These are phyloP conservation scores for Drosophila siamana DNA, from an alignment of 2,888 invertebrate species.

Conservation along the genomic window DNA sequence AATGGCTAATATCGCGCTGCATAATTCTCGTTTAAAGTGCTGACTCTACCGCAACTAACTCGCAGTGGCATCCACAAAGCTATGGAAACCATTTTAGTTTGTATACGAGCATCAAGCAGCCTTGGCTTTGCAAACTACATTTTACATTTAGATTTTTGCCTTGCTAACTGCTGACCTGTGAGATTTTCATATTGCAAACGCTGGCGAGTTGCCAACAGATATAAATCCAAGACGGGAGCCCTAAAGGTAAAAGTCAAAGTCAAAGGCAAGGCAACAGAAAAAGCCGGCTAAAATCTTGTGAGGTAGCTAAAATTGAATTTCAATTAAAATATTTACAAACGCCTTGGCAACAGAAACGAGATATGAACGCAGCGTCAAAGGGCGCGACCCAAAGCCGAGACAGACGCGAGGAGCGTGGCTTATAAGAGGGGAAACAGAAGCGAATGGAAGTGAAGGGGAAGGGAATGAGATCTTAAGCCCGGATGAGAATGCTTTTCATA, in stretches of 20 bases:
- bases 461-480: constrained; percentile 20
- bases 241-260: constrained; percentile 34
- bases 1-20: too few relatives aligned
- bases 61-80: neutral
- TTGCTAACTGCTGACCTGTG: constrained; percentile 21
- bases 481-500: constrained; percentile 58
- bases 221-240: constrained; percentile 13
- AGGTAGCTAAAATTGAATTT: constrained; percentile 68
- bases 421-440: constrained; percentile 4
- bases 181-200: constrained; percentile 21
- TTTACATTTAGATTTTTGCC: constrained; percentile 3
- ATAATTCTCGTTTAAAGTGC: neutral
- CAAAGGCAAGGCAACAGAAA: constrained; percentile 17
- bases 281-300: constrained; percentile 28
- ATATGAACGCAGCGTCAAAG: constrained; percentile 62
- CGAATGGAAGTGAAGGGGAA: neutral
- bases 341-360: constrained; percentile 56
- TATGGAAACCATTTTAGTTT: neutral
- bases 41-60: neutral
- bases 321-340: constrained; percentile 76
- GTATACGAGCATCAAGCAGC: neutral
- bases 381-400: constrained; percentile 28
- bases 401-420: neutral
- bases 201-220: constrained; percentile 46
- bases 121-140: constrained; percentile 3